Evolutionary conservation across 2,888 invertebrate species (phyloP), one percentile per base, ranked within the genome.

Genomic region (Cheilosia soror): DNA sequence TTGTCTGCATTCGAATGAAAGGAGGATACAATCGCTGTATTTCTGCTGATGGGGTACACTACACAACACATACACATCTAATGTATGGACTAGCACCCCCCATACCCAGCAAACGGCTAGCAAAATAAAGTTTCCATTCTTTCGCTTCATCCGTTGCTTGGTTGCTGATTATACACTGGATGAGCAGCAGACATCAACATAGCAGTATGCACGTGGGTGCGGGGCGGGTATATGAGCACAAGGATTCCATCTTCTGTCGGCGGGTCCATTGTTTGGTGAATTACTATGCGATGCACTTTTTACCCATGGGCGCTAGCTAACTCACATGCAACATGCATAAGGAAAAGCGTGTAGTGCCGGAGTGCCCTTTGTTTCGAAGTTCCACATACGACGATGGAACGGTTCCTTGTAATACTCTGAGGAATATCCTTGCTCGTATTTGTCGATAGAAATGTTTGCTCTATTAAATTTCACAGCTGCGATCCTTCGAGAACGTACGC

Each of bases 391-490:
- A 57, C 13, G 49, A 57, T 9, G 37, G 27, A n/a, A 66, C 63
- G 62, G 37, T 47, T 69, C 53, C 68, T 79, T 73, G 55, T 27
- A 51, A 27, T 42, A 27, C 58, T 75, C 69, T 9, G 40, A 73
- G 79, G 71, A 79, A 79, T 51, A 75, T 77, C 57, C 60, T 62
- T 68, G 62, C 75, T 79, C 37, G 53, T 55, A 60, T 63, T 42
- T 69, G 53, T 58, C 57, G 40, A 62, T 60, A 47, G 9, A 55
- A 85, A 80, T 76, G 80, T 85, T 76, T 80, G 80, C 77, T 85
- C 85, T 85, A 72, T 77, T 72, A 71, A 85, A 81, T 85, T 85
- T 85, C 85, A 76, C 85, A 85, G 85, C 76, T 80, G 85, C 71
- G 72, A 68, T 85, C 68, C 76, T 68, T 81, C 11, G 66, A 72